phyloP scores from a whole-genome alignment of 2,797 vertebrate species.

The Enteromius trimaculatus region DNA sequence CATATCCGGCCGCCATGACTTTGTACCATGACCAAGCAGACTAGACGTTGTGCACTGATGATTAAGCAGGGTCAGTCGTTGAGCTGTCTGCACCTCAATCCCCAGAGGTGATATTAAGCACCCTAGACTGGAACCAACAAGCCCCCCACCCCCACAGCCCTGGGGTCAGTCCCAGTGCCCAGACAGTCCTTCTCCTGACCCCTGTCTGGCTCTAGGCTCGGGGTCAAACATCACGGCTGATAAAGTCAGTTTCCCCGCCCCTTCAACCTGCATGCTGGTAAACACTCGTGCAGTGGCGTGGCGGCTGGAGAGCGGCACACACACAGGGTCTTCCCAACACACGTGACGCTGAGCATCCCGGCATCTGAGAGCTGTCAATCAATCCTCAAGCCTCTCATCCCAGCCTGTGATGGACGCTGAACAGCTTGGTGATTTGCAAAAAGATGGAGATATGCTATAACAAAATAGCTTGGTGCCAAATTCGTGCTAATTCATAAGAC shows the following conservation, averaged over 20 bases:
- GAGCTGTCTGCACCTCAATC: constrained; percentile 81
- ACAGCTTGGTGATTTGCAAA: background rate
- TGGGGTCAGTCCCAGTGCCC: constrained; percentile 76
- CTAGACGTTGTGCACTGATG: constrained; percentile 47
- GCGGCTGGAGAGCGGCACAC: constrained; percentile 18
- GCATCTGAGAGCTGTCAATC: constrained; percentile 41
- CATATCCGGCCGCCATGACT: constrained; percentile 47
- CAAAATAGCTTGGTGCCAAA: too few relatives aligned
- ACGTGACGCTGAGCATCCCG: constrained; percentile 28
- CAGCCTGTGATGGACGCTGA: background rate
- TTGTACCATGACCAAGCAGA: constrained; percentile 78
- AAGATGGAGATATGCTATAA: background rate
- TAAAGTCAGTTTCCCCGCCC: constrained; percentile 64
- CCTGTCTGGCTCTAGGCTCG: constrained; percentile 77
- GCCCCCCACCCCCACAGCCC: constrained; percentile 65
- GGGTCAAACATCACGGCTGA: constrained; percentile 74
- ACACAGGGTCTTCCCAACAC: constrained; percentile 18
- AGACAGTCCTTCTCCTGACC: constrained; percentile 81
- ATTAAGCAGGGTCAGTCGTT: constrained; percentile 70
- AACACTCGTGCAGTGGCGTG: constrained; percentile 35
- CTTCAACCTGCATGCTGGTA: constrained; percentile 48
- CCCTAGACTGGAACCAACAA: constrained; percentile 62
- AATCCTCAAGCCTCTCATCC: constrained; percentile 21
- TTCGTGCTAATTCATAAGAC: too few relatives aligned
- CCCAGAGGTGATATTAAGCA: constrained; percentile 82